Conservation (phyloP, 2,888 invertebrate species). For the Antheraea yamamai region DNA sequence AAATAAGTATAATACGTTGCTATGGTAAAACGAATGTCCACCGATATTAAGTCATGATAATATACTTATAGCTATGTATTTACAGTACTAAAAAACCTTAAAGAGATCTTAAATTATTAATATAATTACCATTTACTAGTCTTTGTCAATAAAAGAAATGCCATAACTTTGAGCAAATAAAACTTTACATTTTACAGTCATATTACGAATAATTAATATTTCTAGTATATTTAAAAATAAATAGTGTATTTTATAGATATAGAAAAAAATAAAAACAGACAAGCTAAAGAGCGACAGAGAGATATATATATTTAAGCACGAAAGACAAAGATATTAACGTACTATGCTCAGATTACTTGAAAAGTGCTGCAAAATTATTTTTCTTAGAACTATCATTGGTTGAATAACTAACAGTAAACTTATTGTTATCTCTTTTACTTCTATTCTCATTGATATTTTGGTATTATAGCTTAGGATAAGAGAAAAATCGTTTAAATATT, state of each 20-base stretch:
- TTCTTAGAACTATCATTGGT: slow-evolving; percentile 34
- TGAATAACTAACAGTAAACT: slow-evolving; percentile 23
- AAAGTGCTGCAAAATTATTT: slow-evolving; percentile 9
- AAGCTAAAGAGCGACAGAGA: neutral
- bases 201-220: slow-evolving; percentile 21
- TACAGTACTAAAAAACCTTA: slow-evolving; percentile 37
- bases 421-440: slow-evolving; percentile 20
- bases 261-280: neutral
- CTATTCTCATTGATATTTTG: slow-evolving; percentile 56
- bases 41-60: slow-evolving; percentile 42
- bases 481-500: slow-evolving; percentile 59
- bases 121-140: slow-evolving; percentile 46
- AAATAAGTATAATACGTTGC: slow-evolving; percentile 34
- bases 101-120: slow-evolving; percentile 64
- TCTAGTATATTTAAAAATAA: slow-evolving; percentile 17
- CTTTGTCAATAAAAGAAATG: slow-evolving; percentile 72
- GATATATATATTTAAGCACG: slow-evolving; percentile 8
- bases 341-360: slow-evolving; percentile 11
- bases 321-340: slow-evolving; percentile 16
- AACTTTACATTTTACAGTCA: slow-evolving; percentile 40
- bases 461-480: slow-evolving; percentile 69
- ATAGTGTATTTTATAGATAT: slow-evolving; percentile 15
- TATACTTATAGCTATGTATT: slow-evolving; percentile 27
- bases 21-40: slow-evolving; percentile 58
- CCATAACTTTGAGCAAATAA: slow-evolving; percentile 79